Evolutionary conservation across 2,797 vertebrate species (phyloP).

Genomic region (Gymnothorax reevesii): DNA sequence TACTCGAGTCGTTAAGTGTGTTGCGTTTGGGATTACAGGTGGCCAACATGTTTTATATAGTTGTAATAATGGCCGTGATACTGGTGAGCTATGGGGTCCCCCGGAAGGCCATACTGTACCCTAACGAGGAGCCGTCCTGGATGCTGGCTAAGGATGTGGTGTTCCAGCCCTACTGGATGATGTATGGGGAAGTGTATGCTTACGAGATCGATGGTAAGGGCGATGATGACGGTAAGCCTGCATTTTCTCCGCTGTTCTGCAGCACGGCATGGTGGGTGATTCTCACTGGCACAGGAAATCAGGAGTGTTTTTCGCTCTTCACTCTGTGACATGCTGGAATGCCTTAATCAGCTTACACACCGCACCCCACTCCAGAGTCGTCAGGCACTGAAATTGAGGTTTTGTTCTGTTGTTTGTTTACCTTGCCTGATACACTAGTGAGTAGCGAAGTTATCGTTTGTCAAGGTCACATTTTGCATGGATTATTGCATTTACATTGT

Average conservation of each 20-base stretch:
- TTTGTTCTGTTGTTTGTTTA: neutral
- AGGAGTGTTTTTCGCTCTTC: neutral
- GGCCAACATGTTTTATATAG: conserved; percentile 99
- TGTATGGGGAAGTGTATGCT: conserved; percentile 98
- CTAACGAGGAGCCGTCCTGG: conserved; percentile 87
- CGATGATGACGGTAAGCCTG: neutral
- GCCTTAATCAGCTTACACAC: neutral
- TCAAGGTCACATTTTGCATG: neutral
- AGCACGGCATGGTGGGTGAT: conserved; percentile 1
- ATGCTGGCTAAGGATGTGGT: conserved; percentile 91
- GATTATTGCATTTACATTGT: neutral
- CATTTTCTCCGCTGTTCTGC: neutral
- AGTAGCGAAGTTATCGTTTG: neutral
- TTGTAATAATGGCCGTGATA: conserved; percentile 96
- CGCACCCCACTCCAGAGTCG: neutral
- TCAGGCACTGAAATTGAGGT: neutral
- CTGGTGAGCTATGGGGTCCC: conserved; percentile 95
- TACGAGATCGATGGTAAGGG: conserved; percentile 97
- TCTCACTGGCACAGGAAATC: neutral
- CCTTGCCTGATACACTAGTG: neutral
- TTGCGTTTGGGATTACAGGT: conserved; percentile 72
- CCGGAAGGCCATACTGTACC: conserved; percentile 93
- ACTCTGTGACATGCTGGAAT: conserved; percentile 2
- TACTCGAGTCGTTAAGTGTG: neutral
- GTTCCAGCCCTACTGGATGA: conserved; percentile 99